These are phyloP conservation scores for Hormaphis cornu DNA, from an alignment of 1,140 invertebrate genomes.

Conservation along the genomic window DNA sequence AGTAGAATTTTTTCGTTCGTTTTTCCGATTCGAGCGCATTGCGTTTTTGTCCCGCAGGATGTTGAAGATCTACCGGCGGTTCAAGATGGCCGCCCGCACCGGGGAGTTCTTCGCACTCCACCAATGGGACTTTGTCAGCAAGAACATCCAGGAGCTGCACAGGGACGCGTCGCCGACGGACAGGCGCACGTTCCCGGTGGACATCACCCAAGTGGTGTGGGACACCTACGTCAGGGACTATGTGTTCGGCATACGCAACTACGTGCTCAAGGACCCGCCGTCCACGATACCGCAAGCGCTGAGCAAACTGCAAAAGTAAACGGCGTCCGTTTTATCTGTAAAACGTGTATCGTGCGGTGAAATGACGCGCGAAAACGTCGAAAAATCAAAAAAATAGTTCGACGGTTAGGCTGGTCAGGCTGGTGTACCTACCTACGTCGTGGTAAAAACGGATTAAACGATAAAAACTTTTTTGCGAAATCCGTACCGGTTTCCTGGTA, in stretches of 20 bases:
- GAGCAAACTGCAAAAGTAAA: slow-evolving; percentile 54
- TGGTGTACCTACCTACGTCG: too few relatives aligned
- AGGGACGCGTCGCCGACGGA: slow-evolving; percentile 52
- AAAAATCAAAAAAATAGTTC: too few relatives aligned
- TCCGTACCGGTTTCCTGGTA: too few relatives aligned
- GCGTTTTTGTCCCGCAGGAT: slow-evolving; percentile 51
- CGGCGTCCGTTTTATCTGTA: too few relatives aligned
- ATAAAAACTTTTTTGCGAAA: too few relatives aligned
- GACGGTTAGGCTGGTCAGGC: too few relatives aligned
- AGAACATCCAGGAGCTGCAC: slow-evolving; percentile 61
- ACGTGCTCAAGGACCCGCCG: slow-evolving; percentile 63
- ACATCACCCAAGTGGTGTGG: slow-evolving; percentile 55
- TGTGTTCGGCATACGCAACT: slow-evolving; percentile 67
- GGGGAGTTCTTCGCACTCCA: slow-evolving; percentile 80
- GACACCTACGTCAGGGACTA: slow-evolving; percentile 60
- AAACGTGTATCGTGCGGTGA: too few relatives aligned
- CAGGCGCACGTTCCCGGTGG: slow-evolving; percentile 50
- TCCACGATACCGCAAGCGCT: slow-evolving; percentile 54
- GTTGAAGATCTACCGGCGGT: slow-evolving; percentile 69
- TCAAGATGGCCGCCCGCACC: slow-evolving; percentile 63
- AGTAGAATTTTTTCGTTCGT: too few relatives aligned
- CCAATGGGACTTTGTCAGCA: slow-evolving; percentile 73
- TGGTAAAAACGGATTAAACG: too few relatives aligned
- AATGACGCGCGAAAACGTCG: too few relatives aligned
- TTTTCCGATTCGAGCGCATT: background rate